Percentiles rank a stretch among this genome's conserved stretches.
These are phyloP conservation scores for Hydrolagus colliei DNA, from an alignment of 2,797 vertebrate genomes.

Conservation along the genomic window DNA sequence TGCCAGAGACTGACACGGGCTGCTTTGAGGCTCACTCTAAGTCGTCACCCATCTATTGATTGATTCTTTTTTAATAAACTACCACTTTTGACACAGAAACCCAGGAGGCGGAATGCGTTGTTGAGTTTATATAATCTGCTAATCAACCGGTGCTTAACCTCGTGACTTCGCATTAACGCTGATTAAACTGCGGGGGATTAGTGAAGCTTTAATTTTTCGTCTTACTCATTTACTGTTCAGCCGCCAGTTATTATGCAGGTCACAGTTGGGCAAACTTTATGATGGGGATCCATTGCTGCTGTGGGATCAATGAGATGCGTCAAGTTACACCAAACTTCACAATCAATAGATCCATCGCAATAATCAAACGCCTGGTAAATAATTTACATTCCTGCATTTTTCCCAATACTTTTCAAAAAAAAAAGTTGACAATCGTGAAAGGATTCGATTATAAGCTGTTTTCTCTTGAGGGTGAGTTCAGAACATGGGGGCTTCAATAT, in stretches of 20 bases:
- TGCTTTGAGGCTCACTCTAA: neutral
- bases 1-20: neutral
- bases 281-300: neutral
- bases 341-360: neutral
- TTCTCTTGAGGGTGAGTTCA: too few relatives aligned
- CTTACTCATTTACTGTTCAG: neutral
- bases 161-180: neutral
- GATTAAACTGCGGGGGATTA: conserved; percentile 1
- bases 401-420: too few relatives aligned
- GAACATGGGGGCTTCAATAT: too few relatives aligned
- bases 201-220: neutral
- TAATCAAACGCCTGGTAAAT: too few relatives aligned
- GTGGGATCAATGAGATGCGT: neutral
- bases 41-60: neutral
- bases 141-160: conserved; percentile 2
- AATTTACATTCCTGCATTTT: too few relatives aligned
- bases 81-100: neutral
- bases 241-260: neutral
- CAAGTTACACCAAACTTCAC: neutral
- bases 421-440: too few relatives aligned
- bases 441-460: too few relatives aligned
- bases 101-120: neutral
- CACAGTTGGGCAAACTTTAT: neutral
- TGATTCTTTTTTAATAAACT: conserved; percentile 12
- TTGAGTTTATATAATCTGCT: conserved; percentile 18